Evolutionary conservation across 2,113 vertebrate species (phyloP), one percentile per base, ranked within the genome.

Genomic region (Xiphophorus maculatus): DNA sequence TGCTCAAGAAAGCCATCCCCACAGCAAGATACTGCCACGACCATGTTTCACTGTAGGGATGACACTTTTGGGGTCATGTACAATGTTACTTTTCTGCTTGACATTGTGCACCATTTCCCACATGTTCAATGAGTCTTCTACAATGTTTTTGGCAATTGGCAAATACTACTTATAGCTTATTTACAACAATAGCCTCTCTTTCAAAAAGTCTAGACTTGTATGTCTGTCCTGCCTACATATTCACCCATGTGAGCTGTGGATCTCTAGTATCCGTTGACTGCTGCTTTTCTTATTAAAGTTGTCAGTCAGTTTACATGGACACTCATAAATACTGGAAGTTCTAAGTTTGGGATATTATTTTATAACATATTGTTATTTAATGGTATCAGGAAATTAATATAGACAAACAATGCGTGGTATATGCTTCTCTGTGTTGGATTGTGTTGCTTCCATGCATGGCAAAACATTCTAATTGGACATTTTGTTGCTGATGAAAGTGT

Each of bases 401-500:
- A 25, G 17, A 54, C 40, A 42, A 42, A 15, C 40, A 42, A 5
- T 42, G 1, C 14, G 4, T 15, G 12, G 14, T 48, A 48, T 48
- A 19, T 48, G 44, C 14, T 17, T 48, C 4, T 48, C 1, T 19
- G 5, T 48, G 44, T 48, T 19, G 44, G 44, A 48, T 64, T 86
- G 79, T 78, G 77, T 83, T 79, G 69, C 30, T 63, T 75, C 28
- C 63, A 29, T 73, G 81, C 15, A 58, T 11, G 44, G 25, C 29
- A 7, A n/a, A 63, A 69, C 68, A 17, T 77, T 77, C 68, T 37
- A 69, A 73, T 76, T 42, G 51, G 66, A 32, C 69, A 61, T 68
- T 69, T 30, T 66, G 66, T 73, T 73, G 71, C 4, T 48, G 44
- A 48, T 76, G 14, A 84, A 69, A 82, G 71, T 69, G 73, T 74